A percentile compares a stretch with the other conserved stretches of the same genome.
Conservation (phyloP, 2,888 invertebrate genomes). For the Meandrusa payeni region DNA sequence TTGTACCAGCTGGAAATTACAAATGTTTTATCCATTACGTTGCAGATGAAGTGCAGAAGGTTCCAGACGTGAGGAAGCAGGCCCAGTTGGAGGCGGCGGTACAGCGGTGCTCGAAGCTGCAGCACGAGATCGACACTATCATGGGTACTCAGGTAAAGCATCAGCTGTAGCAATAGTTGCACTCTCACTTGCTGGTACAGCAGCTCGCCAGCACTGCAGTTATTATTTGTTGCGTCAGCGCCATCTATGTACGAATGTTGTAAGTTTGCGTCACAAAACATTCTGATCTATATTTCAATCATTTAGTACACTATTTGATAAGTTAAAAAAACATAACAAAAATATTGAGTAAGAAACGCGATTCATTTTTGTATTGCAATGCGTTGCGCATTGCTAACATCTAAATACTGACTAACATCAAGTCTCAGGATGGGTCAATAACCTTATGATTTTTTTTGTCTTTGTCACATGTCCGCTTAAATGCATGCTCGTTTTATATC, state of each 20-base stretch:
- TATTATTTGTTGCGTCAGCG: constrained; percentile 15
- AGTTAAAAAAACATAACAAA: no score
- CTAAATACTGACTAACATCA: no score
- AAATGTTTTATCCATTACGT: no score
- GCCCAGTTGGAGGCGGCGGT: constrained; percentile 68
- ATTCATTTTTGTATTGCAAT: no score
- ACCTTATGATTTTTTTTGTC: constrained; percentile 37
- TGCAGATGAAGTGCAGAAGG: constrained; percentile 68
- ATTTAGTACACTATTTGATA: no score
- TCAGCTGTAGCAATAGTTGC: constrained; percentile 7
- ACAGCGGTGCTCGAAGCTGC: constrained; percentile 58
- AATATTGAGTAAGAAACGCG: no score
- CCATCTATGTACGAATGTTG: no score
- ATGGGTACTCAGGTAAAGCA: constrained; percentile 66
- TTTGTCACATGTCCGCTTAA: constrained; percentile 53
- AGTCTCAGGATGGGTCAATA: constrained; percentile 43
- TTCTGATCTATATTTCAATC: no score
- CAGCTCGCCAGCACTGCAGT: neutral
- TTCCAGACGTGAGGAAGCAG: constrained; percentile 70
- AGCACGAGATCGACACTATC: constrained; percentile 67
- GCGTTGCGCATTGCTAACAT: no score
- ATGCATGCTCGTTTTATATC: constrained; percentile 53
- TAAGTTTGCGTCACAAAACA: no score
- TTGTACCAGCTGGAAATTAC: no score
- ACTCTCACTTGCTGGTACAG: constrained; percentile 2